Conservation (phyloP, 2,113 vertebrate genomes). For the Isichthys henryi region DNA sequence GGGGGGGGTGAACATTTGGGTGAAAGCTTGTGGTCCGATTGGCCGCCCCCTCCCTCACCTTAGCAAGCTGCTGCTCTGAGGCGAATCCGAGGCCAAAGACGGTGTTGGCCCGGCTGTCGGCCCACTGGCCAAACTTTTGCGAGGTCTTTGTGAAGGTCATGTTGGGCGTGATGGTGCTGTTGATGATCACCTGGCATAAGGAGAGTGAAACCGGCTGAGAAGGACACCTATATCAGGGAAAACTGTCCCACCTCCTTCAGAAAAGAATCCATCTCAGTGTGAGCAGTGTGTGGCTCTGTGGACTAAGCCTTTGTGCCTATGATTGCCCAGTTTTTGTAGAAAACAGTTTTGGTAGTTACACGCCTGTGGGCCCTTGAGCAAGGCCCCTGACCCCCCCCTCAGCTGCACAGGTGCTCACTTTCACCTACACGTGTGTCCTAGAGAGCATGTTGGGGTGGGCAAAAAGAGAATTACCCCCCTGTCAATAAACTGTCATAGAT, state of each 20-base stretch:
- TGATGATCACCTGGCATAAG: slow-evolving; percentile 82
- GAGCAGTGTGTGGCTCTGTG: background rate
- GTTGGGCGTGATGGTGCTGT: slow-evolving; percentile 96
- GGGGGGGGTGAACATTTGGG: background rate
- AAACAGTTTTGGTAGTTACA: too few relatives aligned
- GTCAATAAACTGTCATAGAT: background rate
- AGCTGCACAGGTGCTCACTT: background rate
- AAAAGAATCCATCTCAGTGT: background rate
- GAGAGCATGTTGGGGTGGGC: too few relatives aligned
- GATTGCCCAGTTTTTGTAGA: background rate
- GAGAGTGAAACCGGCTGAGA: background rate
- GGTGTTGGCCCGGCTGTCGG: slow-evolving; percentile 92
- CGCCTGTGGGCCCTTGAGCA: background rate
- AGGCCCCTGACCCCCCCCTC: background rate
- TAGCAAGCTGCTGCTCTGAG: slow-evolving; percentile 84
- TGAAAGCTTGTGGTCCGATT: background rate
- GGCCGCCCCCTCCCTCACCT: slow-evolving; percentile 58
- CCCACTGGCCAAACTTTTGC: slow-evolving; percentile 97
- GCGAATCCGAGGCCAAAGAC: slow-evolving; percentile 91
- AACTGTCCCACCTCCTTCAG: background rate
- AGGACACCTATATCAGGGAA: background rate
- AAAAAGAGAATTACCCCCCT: background rate
- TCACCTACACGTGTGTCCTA: background rate
- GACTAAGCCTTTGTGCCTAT: background rate
- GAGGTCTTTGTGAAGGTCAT: slow-evolving; percentile 98